phyloP scores from a whole-genome alignment of 2,113 vertebrate species.

The Zeus faber region DNA sequence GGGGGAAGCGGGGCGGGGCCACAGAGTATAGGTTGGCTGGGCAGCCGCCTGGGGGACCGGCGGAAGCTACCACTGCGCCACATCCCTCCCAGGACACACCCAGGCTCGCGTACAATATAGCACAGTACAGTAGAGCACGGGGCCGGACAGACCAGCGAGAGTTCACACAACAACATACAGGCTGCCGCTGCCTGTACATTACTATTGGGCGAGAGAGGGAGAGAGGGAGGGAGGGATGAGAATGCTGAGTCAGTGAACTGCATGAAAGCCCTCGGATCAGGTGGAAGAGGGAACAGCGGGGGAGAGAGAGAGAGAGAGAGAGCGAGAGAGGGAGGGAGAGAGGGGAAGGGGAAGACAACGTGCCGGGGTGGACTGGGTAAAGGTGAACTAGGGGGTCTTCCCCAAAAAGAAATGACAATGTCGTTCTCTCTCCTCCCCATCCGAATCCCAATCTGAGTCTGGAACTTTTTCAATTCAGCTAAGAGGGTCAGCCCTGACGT shows the following conservation, averaged over 20 bases:
- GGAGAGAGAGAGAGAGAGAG: background rate
- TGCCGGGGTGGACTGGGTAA: background rate
- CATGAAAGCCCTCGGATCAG: conserved; percentile 53
- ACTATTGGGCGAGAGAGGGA: conserved; percentile 8
- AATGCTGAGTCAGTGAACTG: conserved; percentile 64
- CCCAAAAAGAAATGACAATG: no score
- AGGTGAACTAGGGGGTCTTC: no score
- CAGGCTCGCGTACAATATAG: conserved; percentile 23
- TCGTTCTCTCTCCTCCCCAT: no score
- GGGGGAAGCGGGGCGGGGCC: no score
- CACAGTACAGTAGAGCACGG: conserved; percentile 31
- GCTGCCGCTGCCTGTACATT: conserved; percentile 33
- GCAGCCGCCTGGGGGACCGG: conserved; percentile 27
- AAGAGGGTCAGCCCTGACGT: no score
- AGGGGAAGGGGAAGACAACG: background rate
- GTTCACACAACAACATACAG: conserved; percentile 20
- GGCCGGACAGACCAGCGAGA: no score
- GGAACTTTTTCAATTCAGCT: no score
- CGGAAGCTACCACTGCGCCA: conserved; percentile 34
- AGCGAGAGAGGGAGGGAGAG: background rate
- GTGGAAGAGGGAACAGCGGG: conserved; percentile 41
- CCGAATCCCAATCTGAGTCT: no score
- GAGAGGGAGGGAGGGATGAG: conserved; percentile 46
- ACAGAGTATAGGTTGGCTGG: no score
- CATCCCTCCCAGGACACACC: conserved; percentile 46